These are phyloP conservation scores for Pseudorhombus dupliciocellatus DNA, from an alignment of 2,113 vertebrate genomes.

Conservation along the genomic window DNA sequence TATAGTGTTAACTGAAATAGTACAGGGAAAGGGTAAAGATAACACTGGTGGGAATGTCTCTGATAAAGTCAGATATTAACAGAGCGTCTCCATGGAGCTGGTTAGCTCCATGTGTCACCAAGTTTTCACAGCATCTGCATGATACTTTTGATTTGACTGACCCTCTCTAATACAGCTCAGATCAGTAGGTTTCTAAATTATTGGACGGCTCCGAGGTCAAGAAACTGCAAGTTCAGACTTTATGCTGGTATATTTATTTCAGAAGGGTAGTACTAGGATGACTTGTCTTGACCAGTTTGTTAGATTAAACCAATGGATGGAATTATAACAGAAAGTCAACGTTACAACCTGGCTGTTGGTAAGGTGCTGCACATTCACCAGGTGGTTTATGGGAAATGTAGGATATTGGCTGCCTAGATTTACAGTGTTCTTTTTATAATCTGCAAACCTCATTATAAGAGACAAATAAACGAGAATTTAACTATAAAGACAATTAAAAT, in stretches of 20 bases:
- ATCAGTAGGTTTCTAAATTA: not conserved
- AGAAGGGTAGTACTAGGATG: no score
- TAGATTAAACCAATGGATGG: not conserved
- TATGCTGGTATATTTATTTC: not conserved
- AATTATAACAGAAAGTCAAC: not conserved
- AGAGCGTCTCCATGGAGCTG: not conserved
- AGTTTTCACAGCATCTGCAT: not conserved
- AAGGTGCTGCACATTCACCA: not conserved
- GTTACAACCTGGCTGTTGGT: not conserved
- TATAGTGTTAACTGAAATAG: no score
- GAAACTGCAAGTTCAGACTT: not conserved
- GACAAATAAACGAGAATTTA: no score
- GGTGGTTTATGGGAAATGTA: slow-evolving; percentile 9
- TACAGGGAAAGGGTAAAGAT: no score
- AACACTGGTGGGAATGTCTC: not conserved
- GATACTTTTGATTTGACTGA: not conserved
- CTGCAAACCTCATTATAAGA: no score
- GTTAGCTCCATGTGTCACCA: not conserved
- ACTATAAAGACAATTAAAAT: not conserved
- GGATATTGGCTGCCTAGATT: not conserved
- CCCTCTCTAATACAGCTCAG: not conserved
- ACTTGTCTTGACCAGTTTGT: no score
- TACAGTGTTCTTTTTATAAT: not conserved
- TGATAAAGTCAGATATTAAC: not conserved
- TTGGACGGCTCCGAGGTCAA: not conserved